Evolutionary conservation across 2,888 invertebrate species (phyloP).

Genomic region (Cloeon dipterum): DNA sequence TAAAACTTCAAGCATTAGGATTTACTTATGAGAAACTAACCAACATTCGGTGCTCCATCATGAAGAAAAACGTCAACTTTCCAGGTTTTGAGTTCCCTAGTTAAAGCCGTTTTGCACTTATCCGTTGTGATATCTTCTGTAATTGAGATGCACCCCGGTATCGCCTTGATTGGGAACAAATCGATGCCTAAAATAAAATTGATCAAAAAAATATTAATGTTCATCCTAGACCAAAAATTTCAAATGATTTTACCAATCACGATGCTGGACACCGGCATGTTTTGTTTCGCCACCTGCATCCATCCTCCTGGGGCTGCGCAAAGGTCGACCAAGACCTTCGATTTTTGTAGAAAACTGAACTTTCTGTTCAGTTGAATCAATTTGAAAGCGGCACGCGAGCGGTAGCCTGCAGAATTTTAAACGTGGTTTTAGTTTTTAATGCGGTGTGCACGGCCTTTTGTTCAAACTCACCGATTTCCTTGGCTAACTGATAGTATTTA

Average conservation of each 20-base stretch:
- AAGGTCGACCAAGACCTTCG: constrained; percentile 88
- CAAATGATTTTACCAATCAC: constrained; percentile 65
- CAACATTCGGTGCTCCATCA: constrained; percentile 96
- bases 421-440: neutral
- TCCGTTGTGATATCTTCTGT: constrained; percentile 94
- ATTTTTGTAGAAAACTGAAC: constrained; percentile 87
- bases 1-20: neutral
- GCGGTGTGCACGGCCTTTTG: neutral
- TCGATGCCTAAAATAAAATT: constrained; percentile 43
- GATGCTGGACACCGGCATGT: constrained; percentile 90
- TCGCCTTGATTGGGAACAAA: constrained; percentile 76
- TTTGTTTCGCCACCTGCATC: constrained; percentile 96
- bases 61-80: constrained; percentile 92
- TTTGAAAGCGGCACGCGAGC: constrained; percentile 98
- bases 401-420: constrained; percentile 41
- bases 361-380: constrained; percentile 92
- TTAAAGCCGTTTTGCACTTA: constrained; percentile 59
- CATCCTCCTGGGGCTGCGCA: constrained; percentile 99
- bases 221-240: no score
- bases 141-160: constrained; percentile 74
- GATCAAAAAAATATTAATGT: neutral
- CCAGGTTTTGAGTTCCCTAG: constrained; percentile 77
- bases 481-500: constrained; percentile 95
- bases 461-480: constrained; percentile 70
- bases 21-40: no score